Conservation (phyloP, 2,797 vertebrate genomes). For the Melanogrammus aeglefinus region DNA sequence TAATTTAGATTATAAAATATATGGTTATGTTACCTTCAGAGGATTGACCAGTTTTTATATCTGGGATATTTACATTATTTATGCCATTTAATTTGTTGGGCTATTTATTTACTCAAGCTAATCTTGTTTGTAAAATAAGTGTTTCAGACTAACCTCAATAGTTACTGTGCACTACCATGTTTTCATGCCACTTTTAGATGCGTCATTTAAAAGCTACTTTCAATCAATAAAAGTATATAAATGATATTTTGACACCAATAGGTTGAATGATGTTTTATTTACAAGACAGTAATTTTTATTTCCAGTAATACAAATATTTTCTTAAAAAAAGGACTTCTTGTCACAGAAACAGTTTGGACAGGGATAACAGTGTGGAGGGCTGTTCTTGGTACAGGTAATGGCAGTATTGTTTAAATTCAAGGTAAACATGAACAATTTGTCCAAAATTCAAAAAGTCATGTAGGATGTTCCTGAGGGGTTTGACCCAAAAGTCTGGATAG, state of each 20-base stretch:
- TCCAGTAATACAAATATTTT: background rate
- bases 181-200: background rate
- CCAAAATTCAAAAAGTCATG: background rate
- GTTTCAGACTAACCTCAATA: background rate
- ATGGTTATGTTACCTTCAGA: background rate
- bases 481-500: background rate
- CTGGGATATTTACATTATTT: background rate
- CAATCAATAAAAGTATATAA: background rate
- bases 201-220: background rate
- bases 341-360: background rate
- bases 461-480: background rate
- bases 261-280: background rate
- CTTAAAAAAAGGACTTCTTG: background rate
- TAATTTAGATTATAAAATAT: background rate
- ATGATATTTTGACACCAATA: background rate
- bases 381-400: background rate
- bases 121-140: background rate
- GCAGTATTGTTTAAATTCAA: background rate
- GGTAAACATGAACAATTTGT: background rate
- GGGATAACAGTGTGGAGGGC: background rate
- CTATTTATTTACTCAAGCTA: background rate
- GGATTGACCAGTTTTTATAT: background rate
- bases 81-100: background rate
- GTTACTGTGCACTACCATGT: background rate
- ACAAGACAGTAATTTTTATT: background rate